Conservation (phyloP, 2,888 invertebrate genomes). For the Priocnemis perturbator region DNA sequence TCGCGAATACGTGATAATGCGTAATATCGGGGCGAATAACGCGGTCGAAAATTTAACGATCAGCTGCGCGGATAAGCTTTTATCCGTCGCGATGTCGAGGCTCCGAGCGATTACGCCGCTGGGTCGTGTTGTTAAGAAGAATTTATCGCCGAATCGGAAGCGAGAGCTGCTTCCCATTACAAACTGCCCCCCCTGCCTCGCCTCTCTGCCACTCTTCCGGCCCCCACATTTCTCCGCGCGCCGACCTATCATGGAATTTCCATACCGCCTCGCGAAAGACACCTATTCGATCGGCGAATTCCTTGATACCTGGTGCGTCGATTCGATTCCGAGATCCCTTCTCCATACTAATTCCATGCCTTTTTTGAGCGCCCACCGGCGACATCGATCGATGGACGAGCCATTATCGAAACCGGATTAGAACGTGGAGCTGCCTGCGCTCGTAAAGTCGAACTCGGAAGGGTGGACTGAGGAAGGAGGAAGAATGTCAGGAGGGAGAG, state of each 20-base stretch:
- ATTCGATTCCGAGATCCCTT: constrained; percentile 7
- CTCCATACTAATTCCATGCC: constrained; percentile 34
- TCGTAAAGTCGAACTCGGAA: constrained; percentile 9
- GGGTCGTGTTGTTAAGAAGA: too few relatives aligned
- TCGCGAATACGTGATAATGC: too few relatives aligned
- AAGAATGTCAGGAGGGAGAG: neutral
- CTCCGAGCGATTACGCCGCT: too few relatives aligned
- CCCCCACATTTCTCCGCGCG: too few relatives aligned
- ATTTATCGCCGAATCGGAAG: too few relatives aligned
- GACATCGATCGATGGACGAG: constrained; percentile 32
- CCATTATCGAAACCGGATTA: constrained; percentile 59
- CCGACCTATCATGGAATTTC: neutral
- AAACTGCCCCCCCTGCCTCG: neutral
- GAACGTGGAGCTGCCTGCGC: constrained; percentile 21
- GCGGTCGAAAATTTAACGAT: too few relatives aligned
- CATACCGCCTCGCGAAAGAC: constrained; percentile 1
- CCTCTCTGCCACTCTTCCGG: too few relatives aligned
- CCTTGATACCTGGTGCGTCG: constrained; percentile 6
- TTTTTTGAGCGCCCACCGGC: constrained; percentile 19
- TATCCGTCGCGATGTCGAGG: too few relatives aligned
- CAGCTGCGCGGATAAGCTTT: too few relatives aligned
- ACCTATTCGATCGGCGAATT: constrained; percentile 15
- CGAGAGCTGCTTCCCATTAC: too few relatives aligned
- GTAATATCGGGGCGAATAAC: too few relatives aligned
- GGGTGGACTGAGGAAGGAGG: constrained; percentile 11